phyloP scores from a whole-genome alignment of 2,113 vertebrate species.

The Etheostoma cragini region DNA sequence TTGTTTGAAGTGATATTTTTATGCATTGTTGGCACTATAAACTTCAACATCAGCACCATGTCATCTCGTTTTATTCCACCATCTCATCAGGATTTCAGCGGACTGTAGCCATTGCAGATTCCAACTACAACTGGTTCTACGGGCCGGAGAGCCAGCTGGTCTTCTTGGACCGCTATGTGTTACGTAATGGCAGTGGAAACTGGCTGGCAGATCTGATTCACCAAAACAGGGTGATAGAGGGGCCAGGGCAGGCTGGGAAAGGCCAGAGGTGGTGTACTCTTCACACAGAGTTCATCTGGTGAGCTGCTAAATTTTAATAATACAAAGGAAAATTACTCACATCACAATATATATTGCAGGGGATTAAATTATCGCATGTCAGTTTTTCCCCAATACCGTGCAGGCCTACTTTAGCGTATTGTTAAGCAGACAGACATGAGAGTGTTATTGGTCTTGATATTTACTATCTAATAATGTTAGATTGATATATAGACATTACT shows the following conservation, averaged over 20 bases:
- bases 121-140: conserved; percentile 99
- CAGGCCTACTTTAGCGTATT: too few species aligned
- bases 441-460: neutral
- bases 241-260: conserved; percentile 92
- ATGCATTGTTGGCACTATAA: neutral
- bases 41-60: neutral
- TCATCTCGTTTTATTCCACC: too few species aligned
- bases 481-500: too few species aligned
- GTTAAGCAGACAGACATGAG: too few species aligned
- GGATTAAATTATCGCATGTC: too few species aligned
- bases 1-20: neutral
- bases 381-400: too few species aligned
- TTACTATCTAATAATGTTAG: too few species aligned
- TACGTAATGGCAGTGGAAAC: conserved; percentile 98
- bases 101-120: conserved; percentile 96
- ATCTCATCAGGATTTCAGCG: conserved; percentile 91
- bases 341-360: too few species aligned
- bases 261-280: conserved; percentile 98
- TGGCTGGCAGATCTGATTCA: conserved; percentile 95
- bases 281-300: conserved; percentile 99
- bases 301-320: conserved; percentile 60
- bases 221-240: conserved; percentile 90
- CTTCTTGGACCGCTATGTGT: conserved; percentile 95
- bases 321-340: neutral
- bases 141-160: conserved; percentile 98